Base-by-base conservation (phyloP, 2,797 vertebrate species). In the Anguilla obscura region DNA sequence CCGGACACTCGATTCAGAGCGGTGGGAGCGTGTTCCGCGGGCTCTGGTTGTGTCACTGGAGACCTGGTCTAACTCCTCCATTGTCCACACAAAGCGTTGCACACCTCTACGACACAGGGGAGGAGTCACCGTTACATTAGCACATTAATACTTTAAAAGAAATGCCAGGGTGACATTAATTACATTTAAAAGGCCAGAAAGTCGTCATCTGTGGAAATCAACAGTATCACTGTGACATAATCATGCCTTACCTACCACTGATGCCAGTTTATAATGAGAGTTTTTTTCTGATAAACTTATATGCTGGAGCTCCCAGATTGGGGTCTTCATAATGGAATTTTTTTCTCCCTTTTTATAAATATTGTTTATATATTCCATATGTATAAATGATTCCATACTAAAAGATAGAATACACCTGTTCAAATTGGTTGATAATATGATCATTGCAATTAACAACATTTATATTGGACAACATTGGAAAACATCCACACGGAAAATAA, bases 11-110 rank as follows among this genome's bases (percentile, higher is more conserved):
- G 87, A 86, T 86, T 92, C 91, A 91, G 82, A 93, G 92, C 89
- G 90, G 89, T 84, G 85, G 90, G 74, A 0, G 33, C 16, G 74
- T 5, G 7, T 33, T 58, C 91, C 90, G 74, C 1, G 71, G 90
- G 92, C 90, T 54, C 56, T 92, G 90, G 90, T 88, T 90, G 92
- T 90, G 92, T 92, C 91, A 92, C 91, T 86, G 88, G 90, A 91
- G 89, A 76, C 91, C 87, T 36, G 80, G 89, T 54, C 87, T 33
- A 90, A 87, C 88, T 91, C 88, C 74, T 24, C 4, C 71, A 80
- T 85, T 86, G 84, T 90, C 90, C 89, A 90, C 89, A 87, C 89
- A 90, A 90, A 89, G 91, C 91, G 89, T 56, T 89, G 86, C 88
- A 56, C 21, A 85, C 85, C 88, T 80, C 80, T 60, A 88, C 89